A percentile compares a stretch with the other conserved stretches of the same genome.
Conservation (phyloP, 2,113 vertebrate species). For the Stictonetta naevosa region DNA sequence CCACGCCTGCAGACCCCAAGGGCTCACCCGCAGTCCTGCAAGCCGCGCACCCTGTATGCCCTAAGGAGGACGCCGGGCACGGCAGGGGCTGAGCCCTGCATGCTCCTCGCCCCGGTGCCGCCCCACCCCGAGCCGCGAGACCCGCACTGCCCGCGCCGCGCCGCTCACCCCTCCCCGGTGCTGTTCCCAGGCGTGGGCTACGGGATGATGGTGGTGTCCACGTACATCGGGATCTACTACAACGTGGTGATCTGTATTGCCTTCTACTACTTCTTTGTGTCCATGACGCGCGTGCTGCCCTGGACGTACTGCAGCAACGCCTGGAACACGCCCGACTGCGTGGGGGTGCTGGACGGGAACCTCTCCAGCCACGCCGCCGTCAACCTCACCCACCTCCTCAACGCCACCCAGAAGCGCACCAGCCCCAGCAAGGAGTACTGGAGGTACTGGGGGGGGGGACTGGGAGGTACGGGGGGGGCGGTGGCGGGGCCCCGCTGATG, state of each 20-base stretch:
- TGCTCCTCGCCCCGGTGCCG: background rate
- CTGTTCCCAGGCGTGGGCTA: constrained; percentile 91
- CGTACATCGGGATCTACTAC: constrained; percentile 99
- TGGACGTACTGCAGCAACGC: constrained; percentile 97
- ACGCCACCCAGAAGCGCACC: constrained; percentile 89
- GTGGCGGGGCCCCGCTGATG: background rate
- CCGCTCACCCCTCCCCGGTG: constrained; percentile 46
- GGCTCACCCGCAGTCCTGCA: background rate
- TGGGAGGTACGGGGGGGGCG: fast-evolving
- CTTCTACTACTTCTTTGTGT: constrained; percentile 99
- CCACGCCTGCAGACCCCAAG: background rate
- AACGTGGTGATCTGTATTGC: constrained; percentile 98
- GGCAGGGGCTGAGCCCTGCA: too few species aligned
- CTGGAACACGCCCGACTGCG: constrained; percentile 93
- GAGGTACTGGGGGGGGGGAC: constrained; percentile 79
- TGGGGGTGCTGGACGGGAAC: constrained; percentile 81
- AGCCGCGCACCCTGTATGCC: background rate
- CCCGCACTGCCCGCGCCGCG: background rate
- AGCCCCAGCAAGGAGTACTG: constrained; percentile 99
- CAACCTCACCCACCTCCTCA: constrained; percentile 82
- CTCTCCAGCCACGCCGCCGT: constrained; percentile 73
- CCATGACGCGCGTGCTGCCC: constrained; percentile 94
- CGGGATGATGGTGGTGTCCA: constrained; percentile 99
- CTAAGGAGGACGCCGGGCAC: background rate
- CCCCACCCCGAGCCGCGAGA: fast-evolving